Evolutionary conservation across 2,797 vertebrate genomes (phyloP), one percentile per base, ranked within the genome.

Genomic region (Hippocampus kuda): DNA sequence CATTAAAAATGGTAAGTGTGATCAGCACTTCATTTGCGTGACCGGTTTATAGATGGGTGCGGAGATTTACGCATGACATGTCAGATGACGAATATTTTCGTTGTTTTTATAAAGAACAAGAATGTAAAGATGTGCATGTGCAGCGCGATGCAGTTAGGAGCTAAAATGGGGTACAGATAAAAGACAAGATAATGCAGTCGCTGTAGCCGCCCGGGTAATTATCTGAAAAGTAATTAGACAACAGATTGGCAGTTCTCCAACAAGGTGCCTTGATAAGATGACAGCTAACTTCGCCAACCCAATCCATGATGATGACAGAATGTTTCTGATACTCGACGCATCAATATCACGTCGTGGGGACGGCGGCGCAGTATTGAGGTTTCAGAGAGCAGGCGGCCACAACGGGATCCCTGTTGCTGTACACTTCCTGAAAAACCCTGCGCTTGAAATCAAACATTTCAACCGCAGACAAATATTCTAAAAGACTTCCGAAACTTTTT

Each of bases 1-100:
- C 13, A 65, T 65, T 65, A 65, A 65, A 65, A 48, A 65, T 18
- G 24, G 24, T 48, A 65, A 46, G 6, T 24, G n/a, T 65, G n/a
- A 65, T 8, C 1, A 15, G 38, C 22, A 15, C 38, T 62, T 41
- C 18, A 18, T 42, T 63, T 42, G n/a, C 38, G 24, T 61, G 27
- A 16, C 12, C 4, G 44, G 38, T 6, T 41, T 2, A 22, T n/a
- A n/a, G 38, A 41, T 62, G 20, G n/a, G 34, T n/a, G 13, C 46
- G 42, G 41, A 18, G n/a, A 12, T 26, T 46, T 12, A 38, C 13
- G 16, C 11, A 46, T 24, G 1, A 64, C 41, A 44, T 13, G 12
- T 62, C 34, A 65, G 42, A 46, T 5, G 26, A 18, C 6, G 16
- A 30, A 59, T 27, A 27, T 26, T 59, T 27, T 22, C 5, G 6